A percentile compares a stretch with the other conserved stretches of the same genome.
These are phyloP conservation scores for Gryllus longicercus DNA, from an alignment of 2,888 invertebrate genomes.

Conservation along the genomic window DNA sequence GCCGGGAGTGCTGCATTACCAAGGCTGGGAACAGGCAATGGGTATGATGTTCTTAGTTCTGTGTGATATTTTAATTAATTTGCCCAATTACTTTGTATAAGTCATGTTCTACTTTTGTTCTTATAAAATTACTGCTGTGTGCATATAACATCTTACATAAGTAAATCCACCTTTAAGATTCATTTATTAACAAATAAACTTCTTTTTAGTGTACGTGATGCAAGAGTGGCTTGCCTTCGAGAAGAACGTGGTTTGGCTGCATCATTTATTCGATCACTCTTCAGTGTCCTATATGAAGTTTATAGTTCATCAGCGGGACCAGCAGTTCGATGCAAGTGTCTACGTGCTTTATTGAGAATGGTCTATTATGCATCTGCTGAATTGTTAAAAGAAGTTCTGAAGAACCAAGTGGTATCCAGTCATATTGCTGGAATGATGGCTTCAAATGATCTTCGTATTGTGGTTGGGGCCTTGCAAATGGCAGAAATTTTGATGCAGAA, in stretches of 20 bases:
- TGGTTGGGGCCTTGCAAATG: slow-evolving; percentile 95
- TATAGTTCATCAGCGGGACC: slow-evolving; percentile 98
- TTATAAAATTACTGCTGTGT: too few species aligned
- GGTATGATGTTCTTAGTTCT: slow-evolving; percentile 19
- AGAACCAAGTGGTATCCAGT: slow-evolving; percentile 80
- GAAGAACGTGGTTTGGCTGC: slow-evolving; percentile 69
- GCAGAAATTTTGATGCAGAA: slow-evolving; percentile 96
- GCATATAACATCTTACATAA: too few species aligned
- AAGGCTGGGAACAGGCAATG: slow-evolving; percentile 1
- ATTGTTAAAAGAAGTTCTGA: slow-evolving; percentile 59
- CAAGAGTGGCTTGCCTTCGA: slow-evolving; percentile 65
- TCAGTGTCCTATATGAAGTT: slow-evolving; percentile 94
- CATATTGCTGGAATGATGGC: slow-evolving; percentile 99
- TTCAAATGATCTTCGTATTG: slow-evolving; percentile 91
- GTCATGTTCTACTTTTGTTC: too few species aligned
- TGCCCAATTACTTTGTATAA: too few species aligned
- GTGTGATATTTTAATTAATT: too few species aligned
- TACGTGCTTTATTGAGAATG: slow-evolving; percentile 92
- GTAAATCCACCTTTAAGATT: too few species aligned
- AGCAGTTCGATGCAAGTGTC: slow-evolving; percentile 93
- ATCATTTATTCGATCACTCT: slow-evolving; percentile 71
- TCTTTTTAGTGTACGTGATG: slow-evolving; percentile 50
- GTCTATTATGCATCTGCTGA: slow-evolving; percentile 90
- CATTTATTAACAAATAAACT: not conserved
- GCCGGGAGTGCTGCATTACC: slow-evolving; percentile 19